Base-by-base conservation (phyloP, 2,797 vertebrate species). In the Hyperoplus lanceolatus region DNA sequence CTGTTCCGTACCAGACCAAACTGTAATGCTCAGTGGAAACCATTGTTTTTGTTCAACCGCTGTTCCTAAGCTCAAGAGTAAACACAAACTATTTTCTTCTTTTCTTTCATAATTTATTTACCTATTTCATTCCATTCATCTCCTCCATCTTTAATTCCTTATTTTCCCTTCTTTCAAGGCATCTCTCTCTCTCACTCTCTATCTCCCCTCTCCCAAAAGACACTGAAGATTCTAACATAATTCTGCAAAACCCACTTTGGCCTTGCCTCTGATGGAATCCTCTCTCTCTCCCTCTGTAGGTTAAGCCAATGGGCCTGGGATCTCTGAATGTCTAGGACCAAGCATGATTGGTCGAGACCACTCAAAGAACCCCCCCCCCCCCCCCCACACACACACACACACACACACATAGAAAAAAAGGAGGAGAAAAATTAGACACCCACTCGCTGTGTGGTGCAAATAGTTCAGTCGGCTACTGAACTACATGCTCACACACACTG, bases 241-340 rank as follows among this genome's bases (percentile, higher is more conserved):
- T 86, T 84, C 75, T 74, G 51, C 54, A 60, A 75, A 79, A 39
- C 29, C 64, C 60, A 55, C 58, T 67, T 55, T 29, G 42, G 65
- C 69, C 64, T 84, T 29, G 45, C 48, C 64, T 81, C 57, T 68
- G 36, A 80, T 79, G 48, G 69, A 59, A 78, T 56, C 21, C 64
- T 21, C 39, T 67, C 18, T 69, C 61, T 50, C 43, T 69, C 58
- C 54, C 69, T 81, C 77, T 62, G 67, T 59, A 76, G 67, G 68
- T 63, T 67, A 85, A 83, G 90, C 87, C 84, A 87, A 85, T 90
- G 81, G 65, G 70, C 68, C 68, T 79, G 61, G 73, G 76, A 71
- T 77, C 65, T 76, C 74, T 85, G 75, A 79, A 76, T 73, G 76
- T 89, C 70, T 62, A 36, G 75, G 73, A 81, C 78, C 84, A 84